These are phyloP conservation scores for Temnothorax longispinosus DNA, from an alignment of 1,140 invertebrate genomes.

Conservation along the genomic window DNA sequence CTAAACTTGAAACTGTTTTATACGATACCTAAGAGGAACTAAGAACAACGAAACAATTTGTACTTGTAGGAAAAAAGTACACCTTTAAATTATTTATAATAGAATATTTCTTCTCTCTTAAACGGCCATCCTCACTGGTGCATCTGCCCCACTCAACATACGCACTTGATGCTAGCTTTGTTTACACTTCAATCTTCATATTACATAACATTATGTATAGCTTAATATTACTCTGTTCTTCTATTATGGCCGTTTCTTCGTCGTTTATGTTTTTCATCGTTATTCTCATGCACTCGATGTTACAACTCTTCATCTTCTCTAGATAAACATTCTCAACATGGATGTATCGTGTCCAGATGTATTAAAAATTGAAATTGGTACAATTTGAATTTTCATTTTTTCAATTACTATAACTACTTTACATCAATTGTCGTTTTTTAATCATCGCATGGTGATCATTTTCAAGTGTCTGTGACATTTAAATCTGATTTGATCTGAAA, in stretches of 20 bases:
- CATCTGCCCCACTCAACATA: slow-evolving; percentile 25
- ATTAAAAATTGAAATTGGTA: neutral
- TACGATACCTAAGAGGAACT: neutral
- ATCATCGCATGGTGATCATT: neutral
- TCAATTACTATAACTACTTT: neutral
- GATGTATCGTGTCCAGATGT: neutral
- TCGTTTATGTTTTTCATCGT: slow-evolving; percentile 3
- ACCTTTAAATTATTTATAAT: slow-evolving; percentile 21
- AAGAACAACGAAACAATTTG: slow-evolving; percentile 9
- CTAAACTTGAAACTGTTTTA: neutral
- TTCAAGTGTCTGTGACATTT: neutral
- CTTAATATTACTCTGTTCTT: slow-evolving; percentile 27
- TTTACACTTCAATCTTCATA: slow-evolving; percentile 9
- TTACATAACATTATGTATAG: slow-evolving; percentile 38
- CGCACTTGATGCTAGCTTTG: slow-evolving; percentile 7
- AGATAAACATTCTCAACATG: slow-evolving; percentile 17
- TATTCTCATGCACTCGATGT: neutral
- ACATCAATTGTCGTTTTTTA: neutral
- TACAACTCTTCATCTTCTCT: neutral
- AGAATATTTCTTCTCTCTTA: neutral
- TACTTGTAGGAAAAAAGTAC: neutral
- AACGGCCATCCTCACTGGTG: slow-evolving; percentile 8
- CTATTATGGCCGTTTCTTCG: slow-evolving; percentile 35
- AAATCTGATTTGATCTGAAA: neutral
- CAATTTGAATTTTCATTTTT: neutral